Conservation (phyloP, 2,113 vertebrate species). For the Tichodroma muraria region DNA sequence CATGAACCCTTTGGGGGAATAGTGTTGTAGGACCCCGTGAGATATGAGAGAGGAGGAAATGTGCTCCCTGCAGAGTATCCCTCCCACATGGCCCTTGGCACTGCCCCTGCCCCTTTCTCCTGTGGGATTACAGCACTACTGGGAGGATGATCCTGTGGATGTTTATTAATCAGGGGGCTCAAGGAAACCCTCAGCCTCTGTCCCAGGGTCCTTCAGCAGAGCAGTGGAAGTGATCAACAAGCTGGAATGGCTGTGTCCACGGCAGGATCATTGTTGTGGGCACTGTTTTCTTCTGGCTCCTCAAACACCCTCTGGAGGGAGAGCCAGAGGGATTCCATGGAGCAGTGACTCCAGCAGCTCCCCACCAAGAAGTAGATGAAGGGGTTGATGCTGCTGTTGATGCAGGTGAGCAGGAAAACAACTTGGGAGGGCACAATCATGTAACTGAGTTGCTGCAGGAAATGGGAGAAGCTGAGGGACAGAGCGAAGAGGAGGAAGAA, state of each 20-base stretch:
- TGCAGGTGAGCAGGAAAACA: neutral
- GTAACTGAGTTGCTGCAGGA: neutral
- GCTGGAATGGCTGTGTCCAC: neutral
- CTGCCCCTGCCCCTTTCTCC: neutral
- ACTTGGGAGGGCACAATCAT: accelerated
- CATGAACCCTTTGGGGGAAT: accelerated
- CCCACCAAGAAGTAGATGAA: neutral
- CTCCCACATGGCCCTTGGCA: accelerated
- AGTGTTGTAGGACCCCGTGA: accelerated
- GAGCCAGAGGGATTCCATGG: accelerated
- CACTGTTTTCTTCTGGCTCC: neutral
- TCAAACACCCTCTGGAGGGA: neutral
- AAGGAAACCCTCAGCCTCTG: neutral
- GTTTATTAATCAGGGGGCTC: neutral
- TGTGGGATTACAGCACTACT: accelerated
- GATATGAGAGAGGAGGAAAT: neutral
- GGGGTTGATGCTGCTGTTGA: neutral
- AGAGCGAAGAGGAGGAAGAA: neutral
- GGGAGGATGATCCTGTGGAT: accelerated
- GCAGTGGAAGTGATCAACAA: neutral
- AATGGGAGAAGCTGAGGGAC: neutral
- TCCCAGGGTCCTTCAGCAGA: accelerated
- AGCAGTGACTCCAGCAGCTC: neutral
- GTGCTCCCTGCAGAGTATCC: accelerated
- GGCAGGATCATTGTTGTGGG: accelerated